Percentiles rank a stretch among this genome's conserved stretches.
Conservation (phyloP, 2,113 vertebrate genomes). For the Callocephalon fimbriatum region DNA sequence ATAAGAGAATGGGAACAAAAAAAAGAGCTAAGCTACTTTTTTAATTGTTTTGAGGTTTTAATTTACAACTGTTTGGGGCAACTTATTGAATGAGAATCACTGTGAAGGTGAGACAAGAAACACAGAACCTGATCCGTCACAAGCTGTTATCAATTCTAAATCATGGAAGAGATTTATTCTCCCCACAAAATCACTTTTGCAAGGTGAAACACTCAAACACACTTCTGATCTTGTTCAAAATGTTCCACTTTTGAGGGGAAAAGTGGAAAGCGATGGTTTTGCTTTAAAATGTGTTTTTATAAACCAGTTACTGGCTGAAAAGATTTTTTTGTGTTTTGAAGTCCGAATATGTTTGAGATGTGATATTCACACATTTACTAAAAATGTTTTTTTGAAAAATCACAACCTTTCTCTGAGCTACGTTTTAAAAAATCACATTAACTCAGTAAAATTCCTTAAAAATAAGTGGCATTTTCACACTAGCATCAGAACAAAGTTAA, state of each 20-base stretch:
- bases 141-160: neutral
- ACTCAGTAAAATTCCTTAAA: neutral
- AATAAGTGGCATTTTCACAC: neutral
- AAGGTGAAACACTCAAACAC: neutral
- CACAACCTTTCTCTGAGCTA: neutral
- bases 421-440: neutral
- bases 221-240: neutral
- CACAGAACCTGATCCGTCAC: neutral
- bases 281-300: neutral
- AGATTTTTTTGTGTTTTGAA: neutral
- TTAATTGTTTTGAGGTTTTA: neutral
- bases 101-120: neutral
- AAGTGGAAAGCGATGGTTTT: neutral
- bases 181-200: neutral
- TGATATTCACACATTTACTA: neutral
- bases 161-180: neutral
- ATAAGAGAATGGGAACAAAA: neutral
- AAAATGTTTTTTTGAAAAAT: neutral
- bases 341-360: neutral
- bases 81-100: neutral
- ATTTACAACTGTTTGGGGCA: neutral
- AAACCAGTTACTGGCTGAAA: neutral
- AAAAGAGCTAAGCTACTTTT: neutral
- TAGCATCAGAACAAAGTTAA: neutral
- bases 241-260: neutral